Evolutionary conservation across 2,113 vertebrate species (phyloP).

Genomic region (Peromyscus polionotus): DNA sequence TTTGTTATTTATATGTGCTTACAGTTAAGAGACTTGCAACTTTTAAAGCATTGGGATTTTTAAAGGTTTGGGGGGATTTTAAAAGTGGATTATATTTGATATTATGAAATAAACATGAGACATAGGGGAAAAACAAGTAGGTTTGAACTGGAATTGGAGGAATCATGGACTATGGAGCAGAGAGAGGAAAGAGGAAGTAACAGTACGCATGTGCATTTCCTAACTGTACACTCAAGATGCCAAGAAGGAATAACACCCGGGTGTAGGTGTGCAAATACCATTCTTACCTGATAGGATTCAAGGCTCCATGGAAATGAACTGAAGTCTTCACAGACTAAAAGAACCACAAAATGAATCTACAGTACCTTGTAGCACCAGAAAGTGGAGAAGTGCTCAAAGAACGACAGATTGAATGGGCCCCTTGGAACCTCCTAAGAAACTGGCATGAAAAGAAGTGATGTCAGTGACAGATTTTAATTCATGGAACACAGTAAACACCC

Average conservation of each 20-base stretch:
- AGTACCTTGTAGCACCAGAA: neutral
- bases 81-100: neutral
- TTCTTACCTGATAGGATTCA: slow-evolving; percentile 1
- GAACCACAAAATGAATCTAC: neutral
- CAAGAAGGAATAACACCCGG: neutral
- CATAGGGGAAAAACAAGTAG: neutral
- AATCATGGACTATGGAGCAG: neutral
- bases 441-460: neutral
- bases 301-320: neutral
- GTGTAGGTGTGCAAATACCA: neutral
- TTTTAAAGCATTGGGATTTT: neutral
- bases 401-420: neutral
- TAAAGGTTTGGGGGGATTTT: neutral
- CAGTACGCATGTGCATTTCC: neutral
- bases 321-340: neutral
- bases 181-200: neutral
- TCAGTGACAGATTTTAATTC: neutral
- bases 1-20: neutral
- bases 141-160: neutral
- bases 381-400: neutral
- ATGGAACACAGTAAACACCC: neutral
- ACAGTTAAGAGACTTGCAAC: neutral
- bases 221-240: neutral
- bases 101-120: neutral
- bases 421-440: neutral